Percentiles rank a stretch among this genome's conserved stretches.
phyloP scores from a whole-genome alignment of 2,113 vertebrate genomes.

The Notothenia rossii region DNA sequence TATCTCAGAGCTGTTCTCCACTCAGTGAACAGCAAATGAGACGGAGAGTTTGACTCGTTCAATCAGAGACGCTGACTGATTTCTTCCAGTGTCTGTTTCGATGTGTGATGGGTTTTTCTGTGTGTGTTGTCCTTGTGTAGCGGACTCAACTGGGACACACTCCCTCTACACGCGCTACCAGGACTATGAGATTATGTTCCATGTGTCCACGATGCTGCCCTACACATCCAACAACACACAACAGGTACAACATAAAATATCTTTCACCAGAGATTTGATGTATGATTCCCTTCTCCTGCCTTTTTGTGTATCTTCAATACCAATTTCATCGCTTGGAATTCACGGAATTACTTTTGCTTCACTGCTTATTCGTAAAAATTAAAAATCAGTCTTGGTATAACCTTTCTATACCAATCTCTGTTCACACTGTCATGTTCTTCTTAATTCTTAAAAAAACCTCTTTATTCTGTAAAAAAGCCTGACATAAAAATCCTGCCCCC shows the following conservation, averaged over 20 bases:
- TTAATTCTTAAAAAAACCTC: slow-evolving; percentile 47
- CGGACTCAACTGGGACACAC: slow-evolving; percentile 88
- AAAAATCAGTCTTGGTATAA: slow-evolving; percentile 16
- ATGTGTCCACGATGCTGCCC: slow-evolving; percentile 93
- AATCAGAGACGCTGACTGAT: slow-evolving; percentile 29
- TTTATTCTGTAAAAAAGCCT: slow-evolving; percentile 43
- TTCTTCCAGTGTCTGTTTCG: slow-evolving; percentile 8
- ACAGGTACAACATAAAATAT: slow-evolving; percentile 75
- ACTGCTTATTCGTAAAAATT: neutral
- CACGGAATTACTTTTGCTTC: neutral
- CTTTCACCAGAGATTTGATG: neutral
- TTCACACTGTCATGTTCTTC: slow-evolving; percentile 25
- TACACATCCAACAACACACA: slow-evolving; percentile 90
- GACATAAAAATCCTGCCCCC: slow-evolving; percentile 66
- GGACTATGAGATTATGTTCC: slow-evolving; percentile 96
- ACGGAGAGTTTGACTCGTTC: slow-evolving; percentile 40
- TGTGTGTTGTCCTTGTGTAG: slow-evolving; percentile 65
- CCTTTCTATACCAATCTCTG: slow-evolving; percentile 17
- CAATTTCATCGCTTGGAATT: neutral
- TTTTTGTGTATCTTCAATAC: slow-evolving; percentile 3
- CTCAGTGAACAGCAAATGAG: slow-evolving; percentile 39
- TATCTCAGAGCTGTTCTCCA: slow-evolving; percentile 59
- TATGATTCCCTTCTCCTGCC: neutral
- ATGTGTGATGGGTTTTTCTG: slow-evolving; percentile 34
- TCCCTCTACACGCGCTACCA: slow-evolving; percentile 94